Evolutionary conservation across 1,140 invertebrate genomes (phyloP), one percentile per base, ranked within the genome.

Genomic region (Lerema accius): DNA sequence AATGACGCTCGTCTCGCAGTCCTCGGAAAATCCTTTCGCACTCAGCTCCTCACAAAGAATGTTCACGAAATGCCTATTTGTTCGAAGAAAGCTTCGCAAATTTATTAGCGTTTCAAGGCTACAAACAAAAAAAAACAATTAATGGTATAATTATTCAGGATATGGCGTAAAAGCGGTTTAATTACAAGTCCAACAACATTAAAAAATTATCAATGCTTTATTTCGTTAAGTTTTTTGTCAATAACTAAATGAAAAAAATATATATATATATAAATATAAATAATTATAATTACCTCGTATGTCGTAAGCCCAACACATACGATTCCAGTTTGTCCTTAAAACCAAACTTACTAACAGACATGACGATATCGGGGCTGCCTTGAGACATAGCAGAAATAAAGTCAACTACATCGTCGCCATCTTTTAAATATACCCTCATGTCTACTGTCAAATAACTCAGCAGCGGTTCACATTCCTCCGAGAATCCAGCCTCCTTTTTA

Each of bases 11-110:
- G 59, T 70, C 37, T 65, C 73, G 49, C 85, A 89, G 16, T 86
- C 84, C 59, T 89, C 88, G 4, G 88, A 90, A 61, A 90, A 89
- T 11, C 80, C 78, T 65, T 79, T 86, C 0, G 45, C 42, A 40
- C 73, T 73, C 4, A 88, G 32, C 13, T 79, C 67, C 7, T 64
- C 37, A 23, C 67, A 79, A 2, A 82, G 55, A 5, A 58, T 37
- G 15, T 76, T 74, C 7, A 85, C 53, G 35, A 77, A 68, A 10
- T 68, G 23, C 26, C 73, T 73, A 35, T 89, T 86, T 1, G 60
- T 46, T 59, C 63, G 81, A 10, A 90, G 42, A 67, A 83, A 84
- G n/a, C 70, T 43, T 23, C 53, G 61, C 51, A 90, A 16, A 17
- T 78, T 80, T 3, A 59, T 15, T 4, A 90, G 48, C 2, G 74